Conservation (phyloP, 2,797 vertebrate species). For the Lates japonicus region DNA sequence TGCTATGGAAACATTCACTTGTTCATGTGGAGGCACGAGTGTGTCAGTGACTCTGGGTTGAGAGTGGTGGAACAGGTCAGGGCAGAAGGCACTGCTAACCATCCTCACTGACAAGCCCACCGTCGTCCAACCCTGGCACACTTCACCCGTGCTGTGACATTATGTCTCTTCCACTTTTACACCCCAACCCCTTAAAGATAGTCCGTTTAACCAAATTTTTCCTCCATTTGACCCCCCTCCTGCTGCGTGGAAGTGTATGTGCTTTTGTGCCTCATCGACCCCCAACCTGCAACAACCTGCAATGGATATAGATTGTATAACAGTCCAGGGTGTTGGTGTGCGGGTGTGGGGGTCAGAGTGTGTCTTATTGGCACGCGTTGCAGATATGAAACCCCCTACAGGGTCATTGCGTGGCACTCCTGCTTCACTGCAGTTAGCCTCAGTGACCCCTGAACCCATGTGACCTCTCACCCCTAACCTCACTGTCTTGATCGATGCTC, state of each 20-base stretch:
- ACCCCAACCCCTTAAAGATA: constrained; percentile 30
- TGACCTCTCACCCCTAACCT: constrained; percentile 67
- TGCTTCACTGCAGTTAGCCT: constrained; percentile 65
- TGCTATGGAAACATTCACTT: not conserved
- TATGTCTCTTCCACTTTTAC: constrained; percentile 41
- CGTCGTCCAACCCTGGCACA: constrained; percentile 41
- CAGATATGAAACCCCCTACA: constrained; percentile 77
- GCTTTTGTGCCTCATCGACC: constrained; percentile 25
- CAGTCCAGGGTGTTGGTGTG: constrained; percentile 43
- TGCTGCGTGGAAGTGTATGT: constrained; percentile 49
- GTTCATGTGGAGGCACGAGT: constrained; percentile 37
- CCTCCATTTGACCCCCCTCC: constrained; percentile 45
- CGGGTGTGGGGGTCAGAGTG: constrained; percentile 56
- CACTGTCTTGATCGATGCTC: constrained; percentile 39
- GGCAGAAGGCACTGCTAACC: constrained; percentile 75
- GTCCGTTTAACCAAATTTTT: constrained; percentile 29
- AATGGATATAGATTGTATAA: constrained; percentile 56
- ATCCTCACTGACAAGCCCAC: constrained; percentile 62
- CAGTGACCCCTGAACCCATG: constrained; percentile 70
- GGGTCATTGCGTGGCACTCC: constrained; percentile 49
- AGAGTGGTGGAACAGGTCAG: constrained; percentile 61
- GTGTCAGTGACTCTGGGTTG: constrained; percentile 22
- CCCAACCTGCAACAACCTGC: constrained; percentile 64
- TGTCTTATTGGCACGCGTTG: constrained; percentile 68
- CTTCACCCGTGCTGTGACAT: constrained; percentile 52